These are phyloP conservation scores for Actinia tenebrosa DNA, from an alignment of 64 coral and sea anemone species.

Conservation along the genomic window DNA sequence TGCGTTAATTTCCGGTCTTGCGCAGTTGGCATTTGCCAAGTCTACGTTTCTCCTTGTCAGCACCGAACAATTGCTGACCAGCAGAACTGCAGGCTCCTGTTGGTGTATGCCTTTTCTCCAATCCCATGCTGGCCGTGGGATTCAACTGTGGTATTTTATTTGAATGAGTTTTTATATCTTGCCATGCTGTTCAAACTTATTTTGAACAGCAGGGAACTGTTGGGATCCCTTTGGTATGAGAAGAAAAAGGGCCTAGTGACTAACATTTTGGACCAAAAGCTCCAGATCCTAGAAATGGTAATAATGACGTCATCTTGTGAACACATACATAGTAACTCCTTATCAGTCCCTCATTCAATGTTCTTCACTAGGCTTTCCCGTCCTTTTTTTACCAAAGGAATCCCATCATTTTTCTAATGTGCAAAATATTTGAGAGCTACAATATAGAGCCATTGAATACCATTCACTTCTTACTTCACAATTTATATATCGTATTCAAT, in stretches of 20 bases:
- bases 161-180: conserved; percentile 7
- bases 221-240: not conserved
- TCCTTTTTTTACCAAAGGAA: not conserved
- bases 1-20: not conserved
- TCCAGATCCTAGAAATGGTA: too few relatives aligned
- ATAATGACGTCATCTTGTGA: too few relatives aligned
- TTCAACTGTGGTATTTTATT: not conserved
- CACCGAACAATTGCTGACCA: too few relatives aligned
- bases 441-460: not conserved
- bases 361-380: not conserved
- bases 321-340: not conserved
- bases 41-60: too few relatives aligned
- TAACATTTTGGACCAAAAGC: not conserved
- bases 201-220: not conserved
- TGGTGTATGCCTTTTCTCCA: not conserved
- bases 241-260: not conserved
- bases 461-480: conserved; percentile 3
- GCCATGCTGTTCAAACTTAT: not conserved
- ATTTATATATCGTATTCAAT: conserved; percentile 6
- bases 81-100: too few relatives aligned
- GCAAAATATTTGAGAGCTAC: not conserved
- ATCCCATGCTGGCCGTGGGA: conserved; percentile 19
- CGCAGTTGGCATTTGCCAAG: not conserved
- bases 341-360: not conserved
- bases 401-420: not conserved